A percentile compares a stretch with the other conserved stretches of the same genome.
Conservation (phyloP, 2,888 invertebrate genomes). For the Caenorhabditis sp. region DNA sequence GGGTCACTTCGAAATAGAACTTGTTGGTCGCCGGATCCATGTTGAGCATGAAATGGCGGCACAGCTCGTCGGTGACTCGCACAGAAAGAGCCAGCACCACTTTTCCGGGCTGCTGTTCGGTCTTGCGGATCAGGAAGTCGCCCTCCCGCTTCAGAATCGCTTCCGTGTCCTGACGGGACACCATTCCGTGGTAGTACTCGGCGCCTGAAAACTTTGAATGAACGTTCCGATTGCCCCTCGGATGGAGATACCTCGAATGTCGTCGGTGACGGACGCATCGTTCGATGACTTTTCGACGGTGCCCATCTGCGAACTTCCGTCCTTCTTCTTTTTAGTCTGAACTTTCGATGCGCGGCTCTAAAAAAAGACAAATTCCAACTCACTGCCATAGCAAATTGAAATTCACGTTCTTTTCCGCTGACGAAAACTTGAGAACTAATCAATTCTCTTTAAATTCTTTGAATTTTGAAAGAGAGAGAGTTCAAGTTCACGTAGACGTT, state of each 20-base stretch:
- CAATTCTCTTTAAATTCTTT: too few relatives aligned
- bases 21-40: constrained; percentile 45
- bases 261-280: constrained; percentile 66
- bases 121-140: constrained; percentile 72
- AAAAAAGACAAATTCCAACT: too few relatives aligned
- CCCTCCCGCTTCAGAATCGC: constrained; percentile 69
- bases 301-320: constrained; percentile 50
- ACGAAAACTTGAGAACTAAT: too few relatives aligned
- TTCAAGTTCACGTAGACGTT: too few relatives aligned
- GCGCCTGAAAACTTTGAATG: constrained; percentile 41
- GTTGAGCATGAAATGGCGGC: constrained; percentile 70
- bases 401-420: too few relatives aligned
- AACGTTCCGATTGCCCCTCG: not conserved
- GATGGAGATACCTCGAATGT: constrained; percentile 55
- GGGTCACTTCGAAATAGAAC: constrained; percentile 58
- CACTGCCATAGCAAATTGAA: too few relatives aligned
- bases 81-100: constrained; percentile 69
- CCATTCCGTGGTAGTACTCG: constrained; percentile 74
- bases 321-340: constrained; percentile 48
- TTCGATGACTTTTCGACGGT: constrained; percentile 48
- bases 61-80: constrained; percentile 50
- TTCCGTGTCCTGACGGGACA: constrained; percentile 70
- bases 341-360: too few relatives aligned
- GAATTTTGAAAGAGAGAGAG: too few relatives aligned
- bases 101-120: constrained; percentile 66